Evolutionary conservation across 2,797 vertebrate genomes (phyloP).

Genomic region (Eidolon dupreanum): DNA sequence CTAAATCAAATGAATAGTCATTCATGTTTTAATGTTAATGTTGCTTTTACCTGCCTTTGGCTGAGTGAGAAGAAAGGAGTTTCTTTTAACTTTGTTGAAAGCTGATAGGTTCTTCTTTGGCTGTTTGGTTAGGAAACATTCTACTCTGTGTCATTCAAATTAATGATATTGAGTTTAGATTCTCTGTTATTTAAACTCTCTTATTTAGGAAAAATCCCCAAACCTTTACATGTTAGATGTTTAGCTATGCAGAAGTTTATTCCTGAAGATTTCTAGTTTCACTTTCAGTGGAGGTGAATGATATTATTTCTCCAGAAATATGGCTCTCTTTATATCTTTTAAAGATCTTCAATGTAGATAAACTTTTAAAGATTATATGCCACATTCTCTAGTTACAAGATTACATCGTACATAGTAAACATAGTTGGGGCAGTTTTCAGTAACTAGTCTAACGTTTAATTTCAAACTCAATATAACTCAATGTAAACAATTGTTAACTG

Average conservation of each 20-base stretch:
- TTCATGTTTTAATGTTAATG: neutral
- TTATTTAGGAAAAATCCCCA: neutral
- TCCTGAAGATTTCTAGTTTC: neutral
- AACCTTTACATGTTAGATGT: neutral
- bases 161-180: neutral
- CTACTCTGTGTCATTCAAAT: neutral
- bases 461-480: slow-evolving; percentile 45
- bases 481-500: slow-evolving; percentile 40
- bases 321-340: neutral
- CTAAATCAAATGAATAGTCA: slow-evolving; percentile 11
- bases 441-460: slow-evolving; percentile 43
- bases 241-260: neutral
- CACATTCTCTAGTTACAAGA: neutral
- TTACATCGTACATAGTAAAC: neutral
- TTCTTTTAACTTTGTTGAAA: neutral
- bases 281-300: neutral
- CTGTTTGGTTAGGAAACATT: neutral
- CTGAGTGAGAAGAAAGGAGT: neutral
- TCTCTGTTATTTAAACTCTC: neutral
- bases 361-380: neutral
- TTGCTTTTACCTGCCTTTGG: slow-evolving; percentile 5
- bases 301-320: neutral
- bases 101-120: neutral
- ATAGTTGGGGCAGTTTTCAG: slow-evolving; percentile 8
- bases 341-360: neutral